phyloP scores from a whole-genome alignment of 23 tunicate genomes.

The Ascidia mentula region DNA sequence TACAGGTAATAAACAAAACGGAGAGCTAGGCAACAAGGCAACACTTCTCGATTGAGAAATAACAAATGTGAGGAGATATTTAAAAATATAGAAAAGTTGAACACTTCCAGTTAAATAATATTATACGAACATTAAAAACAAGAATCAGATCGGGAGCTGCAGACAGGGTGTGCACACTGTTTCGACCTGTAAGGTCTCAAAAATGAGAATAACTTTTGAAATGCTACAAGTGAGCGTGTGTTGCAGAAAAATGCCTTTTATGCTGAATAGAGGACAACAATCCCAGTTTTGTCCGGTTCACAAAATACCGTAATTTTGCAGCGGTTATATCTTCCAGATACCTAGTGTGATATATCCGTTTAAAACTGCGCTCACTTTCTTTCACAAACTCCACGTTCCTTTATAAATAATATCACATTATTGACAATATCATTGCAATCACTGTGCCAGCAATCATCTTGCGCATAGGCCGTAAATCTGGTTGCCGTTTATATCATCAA shows the following conservation, averaged over 20 bases:
- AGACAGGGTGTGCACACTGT: too few relatives aligned
- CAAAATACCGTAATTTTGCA: too few relatives aligned
- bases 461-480: background rate
- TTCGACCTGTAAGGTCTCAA: too few relatives aligned
- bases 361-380: background rate
- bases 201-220: too few relatives aligned
- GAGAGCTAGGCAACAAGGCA: background rate
- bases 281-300: too few relatives aligned
- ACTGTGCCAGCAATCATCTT: background rate
- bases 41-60: background rate
- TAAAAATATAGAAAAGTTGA: background rate
- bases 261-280: too few relatives aligned
- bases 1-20: background rate
- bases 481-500: constrained; percentile 2
- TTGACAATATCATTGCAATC: background rate
- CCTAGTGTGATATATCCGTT: background rate
- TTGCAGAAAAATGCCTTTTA: too few relatives aligned
- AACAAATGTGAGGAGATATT: background rate
- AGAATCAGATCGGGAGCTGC: too few relatives aligned
- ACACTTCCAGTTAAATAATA: background rate
- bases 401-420: too few relatives aligned
- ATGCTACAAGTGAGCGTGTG: too few relatives aligned
- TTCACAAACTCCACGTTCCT: too few relatives aligned
- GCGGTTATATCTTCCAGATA: background rate
- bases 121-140: background rate